Conservation (phyloP, 1,140 invertebrate genomes). For the Lepidurus apus region DNA sequence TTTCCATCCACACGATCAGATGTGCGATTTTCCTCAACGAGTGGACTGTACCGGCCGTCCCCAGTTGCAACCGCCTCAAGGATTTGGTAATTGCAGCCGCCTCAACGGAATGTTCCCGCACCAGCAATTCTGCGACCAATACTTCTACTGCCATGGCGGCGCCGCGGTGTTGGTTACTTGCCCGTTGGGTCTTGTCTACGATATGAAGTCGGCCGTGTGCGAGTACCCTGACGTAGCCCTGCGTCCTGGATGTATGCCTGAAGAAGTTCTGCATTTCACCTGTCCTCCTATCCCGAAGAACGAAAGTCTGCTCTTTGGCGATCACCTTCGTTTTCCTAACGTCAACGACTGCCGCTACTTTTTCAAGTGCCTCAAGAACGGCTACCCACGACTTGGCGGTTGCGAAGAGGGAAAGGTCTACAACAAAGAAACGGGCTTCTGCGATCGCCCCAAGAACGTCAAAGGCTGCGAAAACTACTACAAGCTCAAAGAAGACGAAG, state of each 20-base stretch:
- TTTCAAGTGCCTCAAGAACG: constrained; percentile 44
- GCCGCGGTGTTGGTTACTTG: constrained; percentile 40
- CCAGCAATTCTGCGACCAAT: constrained; percentile 33
- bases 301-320: constrained; percentile 38
- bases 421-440: constrained; percentile 45
- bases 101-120: constrained; percentile 35
- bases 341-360: constrained; percentile 43
- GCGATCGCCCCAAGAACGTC: constrained; percentile 46
- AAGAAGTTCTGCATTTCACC: constrained; percentile 40
- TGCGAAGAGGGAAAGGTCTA: constrained; percentile 47
- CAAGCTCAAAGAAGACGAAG: constrained; percentile 8
- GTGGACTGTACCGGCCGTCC: constrained; percentile 43
- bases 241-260: constrained; percentile 37
- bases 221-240: constrained; percentile 39
- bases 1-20: constrained; percentile 41
- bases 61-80: constrained; percentile 37
- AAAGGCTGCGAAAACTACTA: constrained; percentile 35
- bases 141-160: constrained; percentile 32
- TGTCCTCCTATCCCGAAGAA: constrained; percentile 43
- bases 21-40: constrained; percentile 46
- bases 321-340: constrained; percentile 41
- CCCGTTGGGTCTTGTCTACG: constrained; percentile 48
- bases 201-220: constrained; percentile 39
- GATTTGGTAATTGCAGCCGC: constrained; percentile 32
- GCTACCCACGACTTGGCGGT: constrained; percentile 42